Base-by-base conservation (phyloP, 2,888 invertebrate species). In the Entomobrya multifasciata region DNA sequence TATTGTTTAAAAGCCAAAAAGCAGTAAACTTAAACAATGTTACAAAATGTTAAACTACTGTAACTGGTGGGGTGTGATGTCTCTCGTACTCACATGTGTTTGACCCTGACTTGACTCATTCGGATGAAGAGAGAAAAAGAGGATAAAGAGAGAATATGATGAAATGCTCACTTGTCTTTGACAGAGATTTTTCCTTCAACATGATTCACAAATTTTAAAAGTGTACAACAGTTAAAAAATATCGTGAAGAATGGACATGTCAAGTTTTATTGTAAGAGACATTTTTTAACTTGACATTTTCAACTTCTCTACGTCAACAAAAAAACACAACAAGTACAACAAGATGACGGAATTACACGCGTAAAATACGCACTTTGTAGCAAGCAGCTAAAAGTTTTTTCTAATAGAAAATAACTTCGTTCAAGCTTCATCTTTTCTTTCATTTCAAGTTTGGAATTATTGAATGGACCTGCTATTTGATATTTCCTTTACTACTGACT, bases 261-360 rank as follows among this genome's bases (percentile, higher is more conserved):
- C 89, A 89, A 70, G 72, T 82, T 89, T 89, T 83, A 89, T 89
- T 83, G 79, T 67, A 52, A 86, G 86, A 82, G 87, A 78, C 82
- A 87, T 87, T 82, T 72, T 83, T 86, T 77, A 82, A 10, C 52
- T 70, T 87, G 87, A 82, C 82, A 47, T 82, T 82, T 87, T 87
- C 62, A 47, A 79, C 72, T 77, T 77, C 30, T 79, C 57, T 76
- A 13, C 60, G 3, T 60, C 60, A 36, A 41, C n/a, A n/a, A n/a
- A n/a, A n/a, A n/a, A 10, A 65, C 25, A 15, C 0, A 41, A 67
- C 10, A 17, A 60, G 57, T 60, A n/a, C n/a, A 36, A 65, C n/a
- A 65, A 70, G 25, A 70, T 70, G 70, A 49, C 15, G n/a, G 47
- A 70, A 6, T 44, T 22, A 27, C 25, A 15, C 13, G 10, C n/a